Evolutionary conservation across 2,888 invertebrate species (phyloP), one percentile per base, ranked within the genome.

Genomic region (Athrips mouffetella): DNA sequence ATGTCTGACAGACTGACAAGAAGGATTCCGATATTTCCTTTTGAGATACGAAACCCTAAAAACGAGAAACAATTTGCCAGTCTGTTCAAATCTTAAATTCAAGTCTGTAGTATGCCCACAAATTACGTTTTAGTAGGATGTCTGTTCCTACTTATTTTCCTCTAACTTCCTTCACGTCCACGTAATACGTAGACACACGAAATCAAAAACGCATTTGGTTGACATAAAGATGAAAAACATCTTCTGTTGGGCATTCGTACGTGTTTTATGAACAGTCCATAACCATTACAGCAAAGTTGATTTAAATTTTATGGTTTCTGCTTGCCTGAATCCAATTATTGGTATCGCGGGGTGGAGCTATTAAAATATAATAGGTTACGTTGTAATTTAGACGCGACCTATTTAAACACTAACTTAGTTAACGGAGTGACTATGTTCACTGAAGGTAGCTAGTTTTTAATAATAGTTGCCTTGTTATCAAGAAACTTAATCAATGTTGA

Each of bases 231-330:
- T 69, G 69, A 74, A 70, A 66, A 59, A 66, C 67, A 62, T 63
- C 63, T 67, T 70, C 69, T 56, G 65, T 70, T 74, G 76, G 72
- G 76, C 72, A 74, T 63, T 63, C 25, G 59, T 68, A 73, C 70
- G 70, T 75, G 72, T 83, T 85, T 86, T 81, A 85, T 78, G 73
- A 63, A 70, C 76, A 55, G 63, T 68, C 81, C 66, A 82, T 86
- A 85, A 82, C 81, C 87, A 82, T 86, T 85, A 84, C 77, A 73
- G 73, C 76, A 76, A 86, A 87, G 86, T 87, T 87, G 84, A 88
- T 88, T 87, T 86, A 76, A 80, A 84, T 86, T 88, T 88, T 86
- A 88, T 85, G 83, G 84, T 84, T 81, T 85, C 77, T 83, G 83
- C 78, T 84, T 76, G 72, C 80, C 78, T 79, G 86, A 84, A 86